Conservation (phyloP, 2,888 invertebrate species). For the Onchidella celtica region DNA sequence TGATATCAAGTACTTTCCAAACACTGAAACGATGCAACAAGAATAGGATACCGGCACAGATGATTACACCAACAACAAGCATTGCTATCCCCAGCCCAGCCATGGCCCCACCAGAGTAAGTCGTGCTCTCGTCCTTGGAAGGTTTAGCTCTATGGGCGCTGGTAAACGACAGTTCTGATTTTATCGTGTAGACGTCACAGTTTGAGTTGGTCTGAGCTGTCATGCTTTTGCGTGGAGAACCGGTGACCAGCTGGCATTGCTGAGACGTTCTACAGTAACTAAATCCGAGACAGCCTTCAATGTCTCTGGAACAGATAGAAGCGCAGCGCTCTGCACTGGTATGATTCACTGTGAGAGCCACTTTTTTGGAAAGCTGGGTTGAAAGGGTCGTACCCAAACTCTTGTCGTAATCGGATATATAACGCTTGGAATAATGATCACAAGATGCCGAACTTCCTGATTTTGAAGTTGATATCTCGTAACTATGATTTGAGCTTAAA, state of each 20-base stretch:
- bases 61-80: not conserved
- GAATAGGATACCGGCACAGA: not conserved
- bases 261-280: not conserved
- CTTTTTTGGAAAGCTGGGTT: not conserved
- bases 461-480: not conserved
- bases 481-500: not conserved
- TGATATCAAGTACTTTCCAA: not conserved
- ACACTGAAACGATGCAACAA: not conserved
- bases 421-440: slow-evolving; percentile 16
- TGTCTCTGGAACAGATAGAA: slow-evolving; percentile 2
- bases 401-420: slow-evolving; percentile 2
- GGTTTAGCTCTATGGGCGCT: not conserved
- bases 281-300: slow-evolving; percentile 3
- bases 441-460: not conserved
- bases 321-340: not conserved
- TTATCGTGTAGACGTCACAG: not conserved
- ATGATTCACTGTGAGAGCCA: not conserved
- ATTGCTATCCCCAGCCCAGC: slow-evolving; percentile 11
- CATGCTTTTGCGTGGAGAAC: not conserved
- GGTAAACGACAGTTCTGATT: not conserved
- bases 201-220: not conserved
- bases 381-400: not conserved
- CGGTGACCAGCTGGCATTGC: not conserved
- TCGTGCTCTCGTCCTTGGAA: not conserved
- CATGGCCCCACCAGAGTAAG: not conserved